Evolutionary conservation across 2,113 vertebrate species (phyloP).

Genomic region (Panurus biarmicus): DNA sequence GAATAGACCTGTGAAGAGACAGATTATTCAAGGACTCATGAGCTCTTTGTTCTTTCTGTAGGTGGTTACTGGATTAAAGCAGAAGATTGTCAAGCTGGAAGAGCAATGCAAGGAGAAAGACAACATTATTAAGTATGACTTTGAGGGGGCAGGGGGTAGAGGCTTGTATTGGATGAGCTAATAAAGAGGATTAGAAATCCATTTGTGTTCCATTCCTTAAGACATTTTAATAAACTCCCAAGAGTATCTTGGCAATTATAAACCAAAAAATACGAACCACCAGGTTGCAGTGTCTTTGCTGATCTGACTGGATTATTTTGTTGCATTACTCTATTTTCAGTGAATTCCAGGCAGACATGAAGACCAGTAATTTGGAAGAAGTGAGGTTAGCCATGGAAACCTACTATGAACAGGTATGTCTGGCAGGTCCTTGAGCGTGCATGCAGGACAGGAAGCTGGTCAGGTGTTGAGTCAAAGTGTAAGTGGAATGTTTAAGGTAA

Average conservation of each 20-base stretch:
- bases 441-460: neutral
- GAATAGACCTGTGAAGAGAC: neutral
- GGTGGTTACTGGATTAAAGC: constrained; percentile 84
- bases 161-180: neutral
- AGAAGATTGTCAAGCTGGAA: constrained; percentile 85
- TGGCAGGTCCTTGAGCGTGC: neutral
- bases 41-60: constrained; percentile 51
- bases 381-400: constrained; percentile 83
- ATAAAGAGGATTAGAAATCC: neutral
- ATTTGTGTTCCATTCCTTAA: neutral
- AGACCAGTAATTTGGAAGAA: constrained; percentile 83
- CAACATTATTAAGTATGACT: constrained; percentile 73
- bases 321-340: constrained; percentile 58
- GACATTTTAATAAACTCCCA: neutral
- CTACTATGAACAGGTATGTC: constrained; percentile 83
- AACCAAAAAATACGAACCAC: neutral
- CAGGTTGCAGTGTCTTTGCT: neutral
- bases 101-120: constrained; percentile 90
- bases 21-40: neutral
- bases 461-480: neutral
- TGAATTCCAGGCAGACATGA: constrained; percentile 83
- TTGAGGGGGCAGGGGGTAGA: neutral
- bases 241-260: neutral
- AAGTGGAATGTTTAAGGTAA: neutral
- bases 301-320: neutral